These are phyloP conservation scores for Scytalopus superciliaris DNA, from an alignment of 2,113 vertebrate species.

Conservation along the genomic window DNA sequence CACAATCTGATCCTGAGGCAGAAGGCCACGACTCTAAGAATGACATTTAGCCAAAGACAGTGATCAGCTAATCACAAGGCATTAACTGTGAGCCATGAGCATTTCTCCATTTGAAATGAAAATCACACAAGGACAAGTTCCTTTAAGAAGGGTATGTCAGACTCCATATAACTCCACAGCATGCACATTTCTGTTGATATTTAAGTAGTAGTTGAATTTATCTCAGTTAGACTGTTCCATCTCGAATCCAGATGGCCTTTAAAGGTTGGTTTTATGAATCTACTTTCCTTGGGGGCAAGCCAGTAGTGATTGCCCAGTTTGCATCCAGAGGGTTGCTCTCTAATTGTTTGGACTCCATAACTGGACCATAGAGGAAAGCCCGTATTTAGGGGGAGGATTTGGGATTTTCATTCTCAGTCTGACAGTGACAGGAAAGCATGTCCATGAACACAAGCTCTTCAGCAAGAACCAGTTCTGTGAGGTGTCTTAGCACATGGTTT, in stretches of 20 bases:
- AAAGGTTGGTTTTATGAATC: not conserved
- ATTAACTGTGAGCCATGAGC: not conserved
- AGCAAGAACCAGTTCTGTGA: not conserved
- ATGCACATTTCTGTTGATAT: not conserved
- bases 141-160: not conserved
- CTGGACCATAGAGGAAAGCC: rapidly evolving
- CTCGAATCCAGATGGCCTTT: not conserved
- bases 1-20: not conserved
- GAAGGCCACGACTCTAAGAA: not conserved
- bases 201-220: not conserved
- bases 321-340: not conserved
- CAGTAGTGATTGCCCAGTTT: not conserved
- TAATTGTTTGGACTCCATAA: not conserved
- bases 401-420: not conserved
- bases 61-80: not conserved
- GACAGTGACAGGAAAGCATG: not conserved
- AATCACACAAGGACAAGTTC: not conserved
- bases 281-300: not conserved
- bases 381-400: not conserved
- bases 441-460: rapidly evolving
- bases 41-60: not conserved
- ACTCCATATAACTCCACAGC: not conserved
- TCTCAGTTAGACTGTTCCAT: not conserved
- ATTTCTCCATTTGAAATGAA: not conserved
- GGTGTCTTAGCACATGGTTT: not conserved